Evolutionary conservation across 2,888 invertebrate genomes (phyloP).

Genomic region (Penaeus monodon): DNA sequence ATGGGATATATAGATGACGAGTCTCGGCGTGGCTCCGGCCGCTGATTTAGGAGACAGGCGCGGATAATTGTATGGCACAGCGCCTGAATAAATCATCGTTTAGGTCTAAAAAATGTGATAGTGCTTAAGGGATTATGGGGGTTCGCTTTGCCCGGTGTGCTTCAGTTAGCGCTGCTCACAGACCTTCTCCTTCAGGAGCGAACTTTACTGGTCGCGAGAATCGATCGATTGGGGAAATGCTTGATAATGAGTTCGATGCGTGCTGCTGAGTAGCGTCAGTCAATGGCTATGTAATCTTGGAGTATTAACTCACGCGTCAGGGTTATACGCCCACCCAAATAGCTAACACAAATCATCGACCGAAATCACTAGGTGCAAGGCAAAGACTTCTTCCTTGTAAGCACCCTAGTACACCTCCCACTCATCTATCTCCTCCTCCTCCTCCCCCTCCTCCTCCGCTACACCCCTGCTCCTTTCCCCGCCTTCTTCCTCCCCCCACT

Average conservation of each 20-base stretch:
- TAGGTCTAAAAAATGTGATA: too few species aligned
- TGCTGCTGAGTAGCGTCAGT: conserved; percentile 6
- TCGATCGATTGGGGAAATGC: too few species aligned
- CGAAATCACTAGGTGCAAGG: conserved; percentile 39
- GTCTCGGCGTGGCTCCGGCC: too few species aligned
- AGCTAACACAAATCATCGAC: conserved; percentile 36
- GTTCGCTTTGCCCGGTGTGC: too few species aligned
- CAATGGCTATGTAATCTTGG: conserved; percentile 44
- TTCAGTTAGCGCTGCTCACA: too few species aligned
- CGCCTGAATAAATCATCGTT: too few species aligned
- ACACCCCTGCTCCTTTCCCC: conserved; percentile 4
- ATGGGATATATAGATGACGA: too few species aligned
- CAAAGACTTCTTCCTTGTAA: conserved; percentile 38
- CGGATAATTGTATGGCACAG: too few species aligned
- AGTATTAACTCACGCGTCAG: conserved; percentile 37
- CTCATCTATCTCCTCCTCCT: conserved; percentile 16
- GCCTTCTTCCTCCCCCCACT: background rate
- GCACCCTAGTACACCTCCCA: conserved; percentile 31
- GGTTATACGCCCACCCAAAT: conserved; percentile 39
- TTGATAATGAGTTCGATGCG: conserved; percentile 10
- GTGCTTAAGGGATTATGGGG: too few species aligned
- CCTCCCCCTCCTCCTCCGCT: background rate
- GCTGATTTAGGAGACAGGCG: too few species aligned
- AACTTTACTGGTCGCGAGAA: too few species aligned
- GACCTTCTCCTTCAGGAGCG: too few species aligned